These are phyloP conservation scores for Zophobas atratus DNA, from an alignment of 1,140 invertebrate species.

Conservation along the genomic window DNA sequence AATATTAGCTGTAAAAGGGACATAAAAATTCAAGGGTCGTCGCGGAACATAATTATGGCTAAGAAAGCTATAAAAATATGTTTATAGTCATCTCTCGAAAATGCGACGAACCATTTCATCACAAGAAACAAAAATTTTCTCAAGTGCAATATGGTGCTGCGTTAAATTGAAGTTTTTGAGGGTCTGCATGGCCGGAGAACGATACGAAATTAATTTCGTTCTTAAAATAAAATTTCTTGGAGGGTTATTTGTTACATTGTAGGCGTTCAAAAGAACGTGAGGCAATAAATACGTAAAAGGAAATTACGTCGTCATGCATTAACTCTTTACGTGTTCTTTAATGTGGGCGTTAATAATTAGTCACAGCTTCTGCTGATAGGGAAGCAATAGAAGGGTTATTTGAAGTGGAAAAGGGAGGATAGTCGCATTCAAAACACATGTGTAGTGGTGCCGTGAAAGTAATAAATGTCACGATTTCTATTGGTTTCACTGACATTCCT, in stretches of 20 bases:
- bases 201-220: conserved; percentile 16
- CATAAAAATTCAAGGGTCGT: conserved; percentile 27
- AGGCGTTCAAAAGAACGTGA: background rate
- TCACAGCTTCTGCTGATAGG: background rate
- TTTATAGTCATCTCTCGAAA: conserved; percentile 16
- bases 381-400: conserved; percentile 31
- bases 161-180: conserved; percentile 16
- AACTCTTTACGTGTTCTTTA: background rate
- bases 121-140: background rate
- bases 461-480: conserved; percentile 43
- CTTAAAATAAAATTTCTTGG: background rate
- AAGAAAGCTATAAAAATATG: conserved; percentile 23
- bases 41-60: conserved; percentile 10
- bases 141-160: conserved; percentile 5
- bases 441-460: conserved; percentile 32
- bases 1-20: conserved; percentile 14
- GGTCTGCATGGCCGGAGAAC: background rate
- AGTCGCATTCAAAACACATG: conserved; percentile 31
- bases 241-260: background rate
- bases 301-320: background rate
- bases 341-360: conserved; percentile 20
- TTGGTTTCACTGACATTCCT: conserved; percentile 36
- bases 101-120: background rate
- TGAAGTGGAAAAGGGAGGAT: conserved; percentile 15
- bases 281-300: background rate